Evolutionary conservation across 2,113 vertebrate species (phyloP).

Genomic region (Phrynosoma blainvillii): DNA sequence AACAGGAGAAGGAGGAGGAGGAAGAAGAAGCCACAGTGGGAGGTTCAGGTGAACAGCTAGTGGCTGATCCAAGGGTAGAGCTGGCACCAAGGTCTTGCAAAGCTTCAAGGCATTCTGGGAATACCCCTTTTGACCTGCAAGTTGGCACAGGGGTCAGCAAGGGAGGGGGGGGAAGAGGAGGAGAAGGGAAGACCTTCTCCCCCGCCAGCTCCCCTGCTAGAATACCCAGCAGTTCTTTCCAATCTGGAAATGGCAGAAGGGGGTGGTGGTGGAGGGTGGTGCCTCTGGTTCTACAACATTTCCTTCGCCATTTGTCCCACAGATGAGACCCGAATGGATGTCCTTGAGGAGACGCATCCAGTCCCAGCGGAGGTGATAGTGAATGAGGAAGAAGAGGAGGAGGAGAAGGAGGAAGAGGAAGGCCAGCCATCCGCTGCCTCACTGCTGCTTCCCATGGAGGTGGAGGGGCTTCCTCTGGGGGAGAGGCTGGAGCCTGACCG

Average conservation of each 20-base stretch:
- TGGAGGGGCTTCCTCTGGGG: not conserved
- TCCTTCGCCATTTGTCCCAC: constrained; percentile 8
- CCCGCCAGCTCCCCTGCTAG: too few relatives aligned
- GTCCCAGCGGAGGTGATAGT: constrained; percentile 30
- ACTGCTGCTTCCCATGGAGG: fast-evolving
- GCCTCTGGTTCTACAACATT: too few relatives aligned
- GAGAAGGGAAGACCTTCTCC: not conserved
- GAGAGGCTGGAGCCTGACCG: not conserved
- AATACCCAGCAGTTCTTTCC: not conserved
- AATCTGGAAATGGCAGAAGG: not conserved
- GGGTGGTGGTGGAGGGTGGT: not conserved
- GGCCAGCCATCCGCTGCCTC: not conserved
- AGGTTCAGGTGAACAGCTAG: constrained; percentile 31
- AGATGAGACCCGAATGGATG: not conserved
- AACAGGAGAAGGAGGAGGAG: constrained; percentile 39
- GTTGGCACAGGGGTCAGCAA: not conserved
- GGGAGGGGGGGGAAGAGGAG: not conserved
- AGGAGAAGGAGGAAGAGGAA: constrained; percentile 38
- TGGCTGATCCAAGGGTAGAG: too few relatives aligned
- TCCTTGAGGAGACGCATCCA: not conserved
- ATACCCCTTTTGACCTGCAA: not conserved
- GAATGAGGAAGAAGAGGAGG: constrained; percentile 41
- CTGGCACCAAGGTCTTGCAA: not conserved
- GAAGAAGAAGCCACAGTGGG: constrained; percentile 13
- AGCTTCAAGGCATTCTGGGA: not conserved